A percentile compares a stretch with the other conserved stretches of the same genome.
phyloP scores from a whole-genome alignment of 2,113 vertebrate species.

The Choloepus hoffmanni region DNA sequence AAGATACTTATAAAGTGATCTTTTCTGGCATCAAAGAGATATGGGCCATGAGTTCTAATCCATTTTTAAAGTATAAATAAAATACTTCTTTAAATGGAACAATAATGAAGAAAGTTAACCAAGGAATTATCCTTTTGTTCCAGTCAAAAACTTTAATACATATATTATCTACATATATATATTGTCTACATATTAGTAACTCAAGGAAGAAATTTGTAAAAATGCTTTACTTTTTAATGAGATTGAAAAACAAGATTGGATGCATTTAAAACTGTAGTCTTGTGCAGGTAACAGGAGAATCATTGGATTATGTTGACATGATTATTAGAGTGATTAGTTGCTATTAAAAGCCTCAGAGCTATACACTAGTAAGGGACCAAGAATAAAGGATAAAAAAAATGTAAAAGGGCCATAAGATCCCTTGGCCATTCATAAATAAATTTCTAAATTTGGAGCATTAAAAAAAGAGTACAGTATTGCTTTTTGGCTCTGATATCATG shows the following conservation, averaged over 20 bases:
- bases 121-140: neutral
- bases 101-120: neutral
- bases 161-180: neutral
- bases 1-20: fast-evolving
- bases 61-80: neutral
- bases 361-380: neutral
- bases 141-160: neutral
- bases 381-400: too few relatives aligned
- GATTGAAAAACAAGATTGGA: neutral
- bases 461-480: too few relatives aligned
- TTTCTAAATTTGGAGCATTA: neutral
- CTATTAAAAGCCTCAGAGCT: neutral
- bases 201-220: neutral
- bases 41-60: too few relatives aligned
- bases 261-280: neutral
- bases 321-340: neutral
- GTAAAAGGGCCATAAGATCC: neutral
- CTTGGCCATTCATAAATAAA: neutral
- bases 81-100: neutral
- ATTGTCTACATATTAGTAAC: neutral
- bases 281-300: neutral
- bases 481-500: too few relatives aligned
- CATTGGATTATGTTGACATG: neutral
- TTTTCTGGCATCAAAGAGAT: neutral
- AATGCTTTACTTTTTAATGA: neutral